phyloP scores from a whole-genome alignment of 2,113 vertebrate species.

The Tylochromis polylepis region DNA sequence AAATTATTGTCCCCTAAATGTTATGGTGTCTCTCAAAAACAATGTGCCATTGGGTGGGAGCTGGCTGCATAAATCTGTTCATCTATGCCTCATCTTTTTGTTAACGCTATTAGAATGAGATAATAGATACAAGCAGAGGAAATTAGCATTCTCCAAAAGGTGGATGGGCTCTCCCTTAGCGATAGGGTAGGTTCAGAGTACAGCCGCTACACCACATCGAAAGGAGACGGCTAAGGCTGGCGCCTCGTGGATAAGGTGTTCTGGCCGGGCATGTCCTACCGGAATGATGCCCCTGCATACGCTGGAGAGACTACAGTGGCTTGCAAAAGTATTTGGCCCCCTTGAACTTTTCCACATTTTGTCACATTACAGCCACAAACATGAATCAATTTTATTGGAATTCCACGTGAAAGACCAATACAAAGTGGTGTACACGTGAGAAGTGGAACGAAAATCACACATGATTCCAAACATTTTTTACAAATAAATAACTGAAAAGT shows the following conservation, averaged over 20 bases:
- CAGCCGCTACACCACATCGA: background rate
- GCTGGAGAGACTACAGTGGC: no score
- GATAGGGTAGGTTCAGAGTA: background rate
- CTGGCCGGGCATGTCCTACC: background rate
- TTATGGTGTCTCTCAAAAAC: no score
- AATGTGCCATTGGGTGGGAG: background rate
- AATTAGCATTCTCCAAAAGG: background rate
- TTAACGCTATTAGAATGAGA: background rate
- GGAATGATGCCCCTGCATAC: rapidly evolving
- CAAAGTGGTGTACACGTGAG: no score
- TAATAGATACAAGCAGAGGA: background rate
- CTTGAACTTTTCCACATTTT: no score
- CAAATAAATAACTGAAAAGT: no score
- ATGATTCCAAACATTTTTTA: no score
- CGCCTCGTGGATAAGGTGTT: background rate
- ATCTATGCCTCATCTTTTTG: background rate
- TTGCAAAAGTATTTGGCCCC: no score
- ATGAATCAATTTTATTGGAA: no score
- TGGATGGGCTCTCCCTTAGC: background rate
- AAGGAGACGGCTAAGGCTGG: background rate
- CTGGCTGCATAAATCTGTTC: background rate
- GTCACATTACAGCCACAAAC: no score
- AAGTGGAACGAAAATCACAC: no score
- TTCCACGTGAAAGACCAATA: no score
- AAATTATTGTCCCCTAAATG: background rate